Evolutionary conservation across 1,140 invertebrate species (phyloP), one percentile per base, ranked within the genome.

Genomic region (Microplitis demolitor): DNA sequence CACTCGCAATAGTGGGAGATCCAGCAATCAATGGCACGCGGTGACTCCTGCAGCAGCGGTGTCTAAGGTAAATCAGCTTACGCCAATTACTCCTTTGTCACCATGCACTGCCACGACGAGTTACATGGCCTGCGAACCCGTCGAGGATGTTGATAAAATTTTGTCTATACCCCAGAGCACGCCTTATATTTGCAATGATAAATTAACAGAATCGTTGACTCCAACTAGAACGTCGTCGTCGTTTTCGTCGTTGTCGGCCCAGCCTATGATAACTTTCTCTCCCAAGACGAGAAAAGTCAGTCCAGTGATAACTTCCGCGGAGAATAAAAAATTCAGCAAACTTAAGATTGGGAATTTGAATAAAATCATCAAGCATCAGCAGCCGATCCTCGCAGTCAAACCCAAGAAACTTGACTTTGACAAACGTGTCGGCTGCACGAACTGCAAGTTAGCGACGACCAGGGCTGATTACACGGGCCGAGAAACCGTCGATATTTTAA

Each of bases 361-460:
- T 3, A 16, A 67, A 5, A 53, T 73, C 2, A 6, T 66, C 0
- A 78, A 81, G 5, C 39, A 24, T 2, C 24, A 24, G 24, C 24
- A 24, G 24, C 24, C 24, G 24, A 24, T 24, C 24, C 24, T 24
- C 24, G 24, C 39, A 0, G 83, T 84, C 8, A 83, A 81, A 60
- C 85, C 85, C 1, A 85, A 84, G 39, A 80, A 78, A 71, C 58
- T 86, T 11, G 81, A 85, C 64, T 85, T 85, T 68, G 79, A 76
- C 69, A 74, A 79, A 1, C 74, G 74, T 14, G 72, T 74, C 0
- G 33, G 76, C 4, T 75, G 61, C 4, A 60, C 61, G 4, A 68
- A 73, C 4, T 64, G 73, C 74, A 64, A 11, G 74, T 72, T 2
- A 80, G 80, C 35, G 68, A 76, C 24, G 24, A 24, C 24, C 0